These are phyloP conservation scores for Schizopygopsis malacanthus DNA, from an alignment of 2,797 vertebrate species.

Conservation along the genomic window DNA sequence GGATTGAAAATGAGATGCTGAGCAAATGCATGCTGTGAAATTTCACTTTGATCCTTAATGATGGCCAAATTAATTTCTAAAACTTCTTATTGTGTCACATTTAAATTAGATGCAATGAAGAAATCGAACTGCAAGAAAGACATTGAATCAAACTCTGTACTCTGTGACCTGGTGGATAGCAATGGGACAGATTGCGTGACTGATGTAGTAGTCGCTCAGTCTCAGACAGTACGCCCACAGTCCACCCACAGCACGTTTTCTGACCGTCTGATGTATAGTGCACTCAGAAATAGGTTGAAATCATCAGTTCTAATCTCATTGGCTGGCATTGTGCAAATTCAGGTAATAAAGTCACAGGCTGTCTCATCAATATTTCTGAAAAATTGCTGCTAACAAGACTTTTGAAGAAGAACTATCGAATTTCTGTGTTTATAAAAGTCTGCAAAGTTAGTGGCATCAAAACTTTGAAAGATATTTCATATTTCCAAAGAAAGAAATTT, in stretches of 20 bases:
- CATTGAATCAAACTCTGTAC: slow-evolving; percentile 19
- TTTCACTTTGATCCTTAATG: slow-evolving; percentile 39
- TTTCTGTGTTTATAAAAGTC: not conserved
- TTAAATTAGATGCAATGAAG: slow-evolving; percentile 42
- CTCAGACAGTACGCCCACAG: not conserved
- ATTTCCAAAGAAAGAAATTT: not conserved
- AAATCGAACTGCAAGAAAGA: slow-evolving; percentile 31
- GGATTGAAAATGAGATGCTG: slow-evolving; percentile 42
- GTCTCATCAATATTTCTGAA: not conserved
- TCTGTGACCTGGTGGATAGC: not conserved
- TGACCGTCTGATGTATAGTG: not conserved
- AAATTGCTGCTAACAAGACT: not conserved
- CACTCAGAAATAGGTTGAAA: not conserved
- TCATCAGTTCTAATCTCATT: not conserved
- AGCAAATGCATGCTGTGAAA: slow-evolving; percentile 30
- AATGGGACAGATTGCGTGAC: not conserved
- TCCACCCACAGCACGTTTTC: not conserved
- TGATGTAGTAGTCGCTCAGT: not conserved
- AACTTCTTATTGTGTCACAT: slow-evolving; percentile 47
- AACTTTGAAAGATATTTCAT: not conserved
- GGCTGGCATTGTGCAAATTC: not conserved
- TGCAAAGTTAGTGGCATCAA: not conserved
- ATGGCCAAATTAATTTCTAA: slow-evolving; percentile 43
- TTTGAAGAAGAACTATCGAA: not conserved
- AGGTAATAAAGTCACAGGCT: not conserved